Evolutionary conservation across 2,113 vertebrate species (phyloP).

Genomic region (Xyrauchen texanus): DNA sequence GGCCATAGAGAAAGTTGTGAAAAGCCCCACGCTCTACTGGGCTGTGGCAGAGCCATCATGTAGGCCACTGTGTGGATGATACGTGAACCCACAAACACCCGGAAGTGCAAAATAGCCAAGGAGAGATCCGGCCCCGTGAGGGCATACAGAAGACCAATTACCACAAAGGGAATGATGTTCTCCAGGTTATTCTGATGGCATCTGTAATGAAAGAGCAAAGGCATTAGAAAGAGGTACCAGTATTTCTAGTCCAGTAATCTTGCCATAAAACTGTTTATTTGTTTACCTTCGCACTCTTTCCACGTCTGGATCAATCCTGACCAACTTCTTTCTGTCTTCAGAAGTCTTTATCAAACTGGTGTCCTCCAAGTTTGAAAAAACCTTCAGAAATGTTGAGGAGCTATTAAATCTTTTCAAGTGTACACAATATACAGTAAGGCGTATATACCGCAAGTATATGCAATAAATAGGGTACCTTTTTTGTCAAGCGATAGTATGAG

Average conservation of each 20-base stretch:
- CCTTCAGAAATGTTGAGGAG: conserved; percentile 51
- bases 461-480: too few relatives aligned
- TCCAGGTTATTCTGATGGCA: conserved; percentile 93
- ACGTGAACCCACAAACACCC: conserved; percentile 79
- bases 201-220: too few relatives aligned
- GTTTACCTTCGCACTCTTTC: conserved; percentile 82
- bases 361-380: conserved; percentile 82
- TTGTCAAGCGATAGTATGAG: conserved; percentile 70
- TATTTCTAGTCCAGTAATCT: background rate
- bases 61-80: conserved; percentile 82
- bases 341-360: conserved; percentile 60
- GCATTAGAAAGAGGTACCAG: too few relatives aligned
- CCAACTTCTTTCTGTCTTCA: conserved; percentile 69
- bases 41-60: conserved; percentile 81
- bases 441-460: too few relatives aligned
- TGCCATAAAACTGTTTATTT: too few relatives aligned
- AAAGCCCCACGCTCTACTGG: conserved; percentile 76
- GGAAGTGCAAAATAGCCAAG: conserved; percentile 83
- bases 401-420: background rate
- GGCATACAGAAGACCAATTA: conserved; percentile 84
- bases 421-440: too few relatives aligned
- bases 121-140: conserved; percentile 79
- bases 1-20: conserved; percentile 82
- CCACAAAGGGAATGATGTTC: conserved; percentile 86
- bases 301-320: conserved; percentile 77